Base-by-base conservation (phyloP, 1,140 invertebrate genomes). In the Cepaea nemoralis region DNA sequence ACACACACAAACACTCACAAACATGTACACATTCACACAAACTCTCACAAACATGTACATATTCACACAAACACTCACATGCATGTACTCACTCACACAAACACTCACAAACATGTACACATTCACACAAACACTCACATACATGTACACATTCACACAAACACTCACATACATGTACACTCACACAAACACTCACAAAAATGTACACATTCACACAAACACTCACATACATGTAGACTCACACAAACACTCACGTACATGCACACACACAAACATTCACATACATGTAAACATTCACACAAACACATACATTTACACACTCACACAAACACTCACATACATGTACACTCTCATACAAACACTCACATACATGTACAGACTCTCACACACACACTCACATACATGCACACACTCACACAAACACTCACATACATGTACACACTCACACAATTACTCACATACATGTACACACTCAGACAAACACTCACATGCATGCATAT, bases 401-500 rank as follows among this genome's bases (percentile, higher is more conserved):
- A 66, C 59, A 66, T 66, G 59, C 59, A 66, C n/a, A 8, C 59
- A 27, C 19, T 10, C 19, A 45, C 19, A 45, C 42, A 45, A 45
- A 45, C 42, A 45, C 42, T 45, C 8, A 45, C 42, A 10, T 45
- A 19, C 42, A 45, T 45, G 42, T 45, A 19, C 8, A 45, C 8
- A 10, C 42, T 45, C 19, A 8, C 69, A 71, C 37, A 71, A 24
- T 10, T 45, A 45, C 42, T 45, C 8, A 45, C 42, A n/a, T n/a
- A 45, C 42, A 45, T 45, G 42, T 19, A 45, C n/a, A 19, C 37
- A 71, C n/a, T 35, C n/a, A 35, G 10, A 71, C 37, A 71, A 24
- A 71, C 37, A 71, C 69, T 31, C 8, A 71, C 69, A 16, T 40
- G 35, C 69, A 71, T 40, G 35, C n/a, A n/a, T n/a, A n/a, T n/a